Evolutionary conservation across 53 echinoderm and acorn worm genomes (phyloP), one percentile per base, ranked within the genome.

Genomic region (Luidia sarsii): DNA sequence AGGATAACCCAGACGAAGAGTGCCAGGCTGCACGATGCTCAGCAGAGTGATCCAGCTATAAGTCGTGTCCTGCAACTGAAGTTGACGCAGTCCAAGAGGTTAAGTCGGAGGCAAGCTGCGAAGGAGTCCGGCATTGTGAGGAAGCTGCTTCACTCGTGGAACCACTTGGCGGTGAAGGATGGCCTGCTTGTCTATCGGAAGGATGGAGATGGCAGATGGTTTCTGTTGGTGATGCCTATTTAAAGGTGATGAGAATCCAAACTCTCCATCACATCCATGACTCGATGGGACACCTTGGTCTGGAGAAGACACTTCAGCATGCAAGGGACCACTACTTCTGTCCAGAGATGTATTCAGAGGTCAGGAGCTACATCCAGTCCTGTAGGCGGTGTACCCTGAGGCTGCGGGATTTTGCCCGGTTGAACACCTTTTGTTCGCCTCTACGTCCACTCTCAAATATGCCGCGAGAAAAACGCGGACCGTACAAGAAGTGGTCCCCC

Each of bases 211-310:
- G 21, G 38, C 1, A 2, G 19, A 38, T 8, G 11, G 18, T 35
- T 20, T 32, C 33, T 70, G 1, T 34, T 70, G n/a, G 71, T 70
- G 1, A 33, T 77, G 13, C 77, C 77, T 7, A n/a, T n/a, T n/a
- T n/a, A n/a, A 36, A 41, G 20, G 43, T 19, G 23, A 37, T 57
- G 39, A 14, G 75, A 21, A 22, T 3, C 5, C 75, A 38, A 28
- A 60, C 59, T 5, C 61, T 75, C 18, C 11, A 57, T 5, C 59
- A 48, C 38, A 36, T 60, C 57, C 73, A 72, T 72, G 73, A 72
- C 21, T 21, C 10, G 3, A 72, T 72, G 72, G 36, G 72, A 1
- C 72, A 72, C 27, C 56, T 54, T 22, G 72, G 55, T 16, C 25
- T 73, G 22, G 32, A 25, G 3, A 35, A 57, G 32, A 54, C 27